Percentiles rank a stretch among this genome's conserved stretches.
These are phyloP conservation scores for Tetrapedia diversipes DNA, from an alignment of 2,888 invertebrate species.

Conservation along the genomic window DNA sequence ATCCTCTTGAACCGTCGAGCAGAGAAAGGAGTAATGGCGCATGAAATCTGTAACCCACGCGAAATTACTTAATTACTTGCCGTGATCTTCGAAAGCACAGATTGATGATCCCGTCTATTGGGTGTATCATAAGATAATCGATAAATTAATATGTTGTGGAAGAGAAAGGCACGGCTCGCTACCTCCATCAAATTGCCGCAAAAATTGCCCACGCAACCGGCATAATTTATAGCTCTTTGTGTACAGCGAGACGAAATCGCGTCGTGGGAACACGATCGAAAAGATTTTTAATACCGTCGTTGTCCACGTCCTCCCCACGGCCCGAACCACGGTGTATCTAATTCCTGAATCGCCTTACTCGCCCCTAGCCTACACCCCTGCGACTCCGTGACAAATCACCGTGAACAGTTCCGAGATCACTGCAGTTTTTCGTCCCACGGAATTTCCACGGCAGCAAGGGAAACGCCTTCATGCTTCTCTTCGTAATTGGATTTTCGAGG, in stretches of 20 bases:
- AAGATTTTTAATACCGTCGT: constrained; percentile 39
- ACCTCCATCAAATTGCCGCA: constrained; percentile 37
- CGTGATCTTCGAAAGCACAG: not conserved
- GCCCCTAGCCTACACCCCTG: constrained; percentile 56
- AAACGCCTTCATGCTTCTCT: constrained; percentile 18
- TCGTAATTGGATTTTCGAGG: constrained; percentile 49
- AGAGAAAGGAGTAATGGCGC: not conserved
- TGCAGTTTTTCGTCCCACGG: constrained; percentile 44
- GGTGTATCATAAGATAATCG: constrained; percentile 28
- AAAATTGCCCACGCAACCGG: constrained; percentile 54
- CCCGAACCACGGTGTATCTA: constrained; percentile 63
- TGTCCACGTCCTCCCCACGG: constrained; percentile 31
- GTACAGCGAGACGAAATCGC: constrained; percentile 31
- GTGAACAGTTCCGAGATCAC: constrained; percentile 53
- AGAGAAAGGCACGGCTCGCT: constrained; percentile 18
- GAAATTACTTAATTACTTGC: constrained; percentile 11
- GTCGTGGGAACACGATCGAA: constrained; percentile 64
- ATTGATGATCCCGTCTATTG: not conserved
- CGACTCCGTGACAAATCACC: constrained; percentile 64
- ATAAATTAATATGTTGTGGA: constrained; percentile 52
- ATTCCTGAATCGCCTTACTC: constrained; percentile 68
- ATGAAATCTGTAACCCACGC: constrained; percentile 12
- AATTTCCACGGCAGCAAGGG: constrained; percentile 34
- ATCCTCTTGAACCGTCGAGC: not conserved
- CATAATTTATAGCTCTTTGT: constrained; percentile 65